Base-by-base conservation (phyloP, 2,113 vertebrate genomes). In the Romanogobio albipinnatus region DNA sequence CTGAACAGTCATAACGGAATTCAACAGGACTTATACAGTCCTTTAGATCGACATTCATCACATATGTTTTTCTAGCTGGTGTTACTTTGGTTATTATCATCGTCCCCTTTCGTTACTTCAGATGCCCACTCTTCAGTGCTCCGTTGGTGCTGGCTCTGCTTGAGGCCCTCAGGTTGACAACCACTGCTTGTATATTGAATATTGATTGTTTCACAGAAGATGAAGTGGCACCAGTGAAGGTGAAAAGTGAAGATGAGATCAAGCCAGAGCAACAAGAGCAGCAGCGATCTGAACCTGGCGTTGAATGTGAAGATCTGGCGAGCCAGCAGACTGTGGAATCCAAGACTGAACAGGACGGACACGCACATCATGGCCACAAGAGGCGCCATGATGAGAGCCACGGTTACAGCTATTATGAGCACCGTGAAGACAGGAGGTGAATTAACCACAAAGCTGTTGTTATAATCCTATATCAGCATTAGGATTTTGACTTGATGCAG, bases 401-500 rank as follows among this genome's bases (percentile, higher is more conserved):
- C n/a, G 90, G 95, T 6, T 94, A 95, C 14, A 90, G 94, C 10
- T 96, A 95, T 89, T 96, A 96, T 0, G 96, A 97, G 64, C 95
- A 97, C 76, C 93, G 96, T 0, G 96, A 97, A 66, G 96, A 97
- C 10, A 96, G 95, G 76, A 96, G 96, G 96, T 97, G 83, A 9
- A 33, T 8, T 47, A 3, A 11, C 11, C 59, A 15, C n/a, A 68
- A 5, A 10, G 13, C 14, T 11, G 39, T n/a, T 79, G 33, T 22
- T 70, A 39, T 22, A 22, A 13, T 43, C 19, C 19, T n/a, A n/a
- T 43, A 19, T 10, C 36, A 70, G 3, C 66, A 5, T 43, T 36
- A 36, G 64, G 15, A 68, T 22, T 22, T 22, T 70, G 33, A 64
- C 4, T 45, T 61, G n/a, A 24, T 58, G 15, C 19, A 15, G 19